Percentiles rank a stretch among this genome's conserved stretches.
phyloP scores from a whole-genome alignment of 2,113 vertebrate species.

The Gila orcuttii region DNA sequence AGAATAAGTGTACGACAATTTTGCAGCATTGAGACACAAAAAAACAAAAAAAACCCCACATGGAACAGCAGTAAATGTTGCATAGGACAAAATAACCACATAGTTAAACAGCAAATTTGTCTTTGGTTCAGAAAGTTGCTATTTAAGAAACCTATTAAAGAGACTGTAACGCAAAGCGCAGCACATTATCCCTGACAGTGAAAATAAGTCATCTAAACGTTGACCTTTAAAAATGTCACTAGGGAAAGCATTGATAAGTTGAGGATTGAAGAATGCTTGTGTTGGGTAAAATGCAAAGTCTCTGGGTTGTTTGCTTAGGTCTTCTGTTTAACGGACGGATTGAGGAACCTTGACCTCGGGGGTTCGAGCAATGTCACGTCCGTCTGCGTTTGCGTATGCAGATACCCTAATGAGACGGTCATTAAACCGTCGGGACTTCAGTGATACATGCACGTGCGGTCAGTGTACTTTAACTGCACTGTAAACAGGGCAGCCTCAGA shows the following conservation, averaged over 20 bases:
- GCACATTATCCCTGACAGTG: constrained; percentile 65
- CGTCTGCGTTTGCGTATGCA: constrained; percentile 51
- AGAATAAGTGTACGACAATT: not conserved
- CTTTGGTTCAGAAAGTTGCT: not conserved
- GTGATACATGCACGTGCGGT: constrained; percentile 30
- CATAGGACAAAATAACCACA: not conserved
- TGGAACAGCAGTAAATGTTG: not conserved
- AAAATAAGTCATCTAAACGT: constrained; percentile 79
- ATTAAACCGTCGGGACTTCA: constrained; percentile 15
- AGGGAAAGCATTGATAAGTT: constrained; percentile 29
- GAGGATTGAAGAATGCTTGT: constrained; percentile 31
- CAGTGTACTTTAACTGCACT: constrained; percentile 69
- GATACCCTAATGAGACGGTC: constrained; percentile 51
- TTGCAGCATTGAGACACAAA: not conserved
- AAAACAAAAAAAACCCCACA: not conserved
- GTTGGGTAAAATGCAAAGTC: constrained; percentile 33
- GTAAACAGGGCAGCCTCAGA: constrained; percentile 78
- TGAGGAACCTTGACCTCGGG: constrained; percentile 68
- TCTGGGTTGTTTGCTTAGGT: constrained; percentile 46
- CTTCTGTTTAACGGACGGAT: constrained; percentile 9
- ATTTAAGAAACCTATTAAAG: constrained; percentile 44
- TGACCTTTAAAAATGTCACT: constrained; percentile 49
- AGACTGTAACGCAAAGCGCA: constrained; percentile 68
- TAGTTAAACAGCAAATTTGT: not conserved
- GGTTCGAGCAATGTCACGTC: constrained; percentile 49